A percentile compares a stretch with the other conserved stretches of the same genome.
These are phyloP conservation scores for Parambassis ranga DNA, from an alignment of 2,797 vertebrate species.

Conservation along the genomic window DNA sequence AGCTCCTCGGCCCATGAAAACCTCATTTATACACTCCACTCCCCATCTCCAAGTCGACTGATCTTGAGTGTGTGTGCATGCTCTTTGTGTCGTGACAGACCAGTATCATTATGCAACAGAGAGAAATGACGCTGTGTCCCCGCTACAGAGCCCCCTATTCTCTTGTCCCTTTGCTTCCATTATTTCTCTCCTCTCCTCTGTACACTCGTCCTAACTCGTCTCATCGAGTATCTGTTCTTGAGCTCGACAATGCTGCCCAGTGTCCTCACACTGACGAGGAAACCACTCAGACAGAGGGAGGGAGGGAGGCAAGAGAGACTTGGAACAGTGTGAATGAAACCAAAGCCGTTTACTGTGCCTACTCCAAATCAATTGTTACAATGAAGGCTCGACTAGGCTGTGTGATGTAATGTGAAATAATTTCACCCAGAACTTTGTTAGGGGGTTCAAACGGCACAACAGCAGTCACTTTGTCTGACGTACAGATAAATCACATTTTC, in stretches of 20 bases:
- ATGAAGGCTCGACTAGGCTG: neutral
- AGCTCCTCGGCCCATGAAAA: slow-evolving; percentile 60
- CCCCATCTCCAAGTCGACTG: slow-evolving; percentile 41
- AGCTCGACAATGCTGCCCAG: slow-evolving; percentile 59
- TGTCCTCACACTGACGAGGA: slow-evolving; percentile 43
- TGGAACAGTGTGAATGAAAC: slow-evolving; percentile 31
- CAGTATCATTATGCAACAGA: slow-evolving; percentile 67
- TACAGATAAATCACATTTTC: neutral
- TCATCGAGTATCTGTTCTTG: slow-evolving; percentile 46
- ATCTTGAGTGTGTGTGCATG: slow-evolving; percentile 25
- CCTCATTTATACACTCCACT: slow-evolving; percentile 63
- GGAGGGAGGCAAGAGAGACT: slow-evolving; percentile 6
- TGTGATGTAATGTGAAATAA: slow-evolving; percentile 1
- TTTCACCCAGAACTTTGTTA: neutral
- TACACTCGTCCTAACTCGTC: slow-evolving; percentile 18
- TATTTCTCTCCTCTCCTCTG: slow-evolving; percentile 33
- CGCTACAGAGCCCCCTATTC: slow-evolving; percentile 68
- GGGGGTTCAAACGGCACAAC: too few relatives aligned
- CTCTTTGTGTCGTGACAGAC: slow-evolving; percentile 55
- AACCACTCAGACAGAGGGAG: slow-evolving; percentile 9
- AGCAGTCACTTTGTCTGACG: neutral
- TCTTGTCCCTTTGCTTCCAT: slow-evolving; percentile 46
- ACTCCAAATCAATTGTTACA: neutral
- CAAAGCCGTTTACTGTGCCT: neutral
- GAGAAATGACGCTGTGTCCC: slow-evolving; percentile 50